Evolutionary conservation across 2,888 invertebrate species (phyloP).

Genomic region (Idaea straminata): DNA sequence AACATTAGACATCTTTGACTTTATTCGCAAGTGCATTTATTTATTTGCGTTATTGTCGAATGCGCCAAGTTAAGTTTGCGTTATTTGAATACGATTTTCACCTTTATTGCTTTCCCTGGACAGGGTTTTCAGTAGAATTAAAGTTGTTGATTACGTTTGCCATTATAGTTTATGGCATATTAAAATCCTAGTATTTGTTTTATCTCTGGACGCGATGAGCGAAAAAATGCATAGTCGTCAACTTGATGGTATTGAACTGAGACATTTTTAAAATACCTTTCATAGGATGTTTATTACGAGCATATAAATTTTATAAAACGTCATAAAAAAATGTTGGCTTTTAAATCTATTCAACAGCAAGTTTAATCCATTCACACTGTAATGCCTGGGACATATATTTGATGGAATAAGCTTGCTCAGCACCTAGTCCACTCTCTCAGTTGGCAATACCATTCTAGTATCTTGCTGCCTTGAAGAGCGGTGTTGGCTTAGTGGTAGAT

Average conservation of each 20-base stretch:
- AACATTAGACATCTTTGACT: conserved; percentile 11
- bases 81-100: conserved; percentile 29
- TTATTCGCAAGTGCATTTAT: conserved; percentile 17
- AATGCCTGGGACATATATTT: no score
- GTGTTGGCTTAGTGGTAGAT: no score
- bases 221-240: conserved; percentile 43
- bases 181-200: conserved; percentile 55
- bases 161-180: conserved; percentile 57
- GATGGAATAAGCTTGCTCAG: no score
- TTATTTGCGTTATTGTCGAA: conserved; percentile 32
- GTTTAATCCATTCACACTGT: no score
- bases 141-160: conserved; percentile 28
- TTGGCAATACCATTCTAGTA: no score
- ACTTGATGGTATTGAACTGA: conserved; percentile 31
- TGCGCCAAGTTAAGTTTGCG: conserved; percentile 33
- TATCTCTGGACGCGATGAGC: conserved; percentile 41
- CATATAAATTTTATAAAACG: not conserved
- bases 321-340: no score
- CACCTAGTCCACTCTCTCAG: no score
- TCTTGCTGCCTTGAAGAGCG: no score
- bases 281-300: not conserved
- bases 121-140: conserved; percentile 13
- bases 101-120: conserved; percentile 24
- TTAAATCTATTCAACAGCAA: no score
- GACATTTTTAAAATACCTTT: not conserved